Conservation (phyloP, 2,113 vertebrate species). For the Dascyllus trimaculatus region DNA sequence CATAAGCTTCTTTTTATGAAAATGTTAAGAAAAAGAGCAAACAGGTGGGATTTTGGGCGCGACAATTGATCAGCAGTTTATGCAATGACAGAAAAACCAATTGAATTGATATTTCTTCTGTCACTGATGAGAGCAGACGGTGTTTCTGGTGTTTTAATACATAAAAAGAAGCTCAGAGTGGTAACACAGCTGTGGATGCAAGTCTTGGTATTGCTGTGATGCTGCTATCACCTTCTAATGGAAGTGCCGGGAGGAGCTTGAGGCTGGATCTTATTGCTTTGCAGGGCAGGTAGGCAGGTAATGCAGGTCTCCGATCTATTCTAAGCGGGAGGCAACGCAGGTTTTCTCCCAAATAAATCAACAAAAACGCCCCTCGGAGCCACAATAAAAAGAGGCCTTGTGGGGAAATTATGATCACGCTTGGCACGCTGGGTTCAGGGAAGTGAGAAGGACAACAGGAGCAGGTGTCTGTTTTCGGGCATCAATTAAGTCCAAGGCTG, state of each 20-base stretch:
- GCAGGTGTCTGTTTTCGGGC: constrained; percentile 41
- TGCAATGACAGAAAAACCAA: not conserved
- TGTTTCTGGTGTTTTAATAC: too few species aligned
- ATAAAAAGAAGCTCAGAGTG: too few species aligned
- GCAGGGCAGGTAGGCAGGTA: constrained; percentile 27
- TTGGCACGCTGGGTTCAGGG: constrained; percentile 60
- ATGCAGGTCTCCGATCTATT: too few species aligned
- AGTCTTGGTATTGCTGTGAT: constrained; percentile 45
- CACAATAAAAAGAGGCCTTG: not conserved
- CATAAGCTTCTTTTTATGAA: too few species aligned
- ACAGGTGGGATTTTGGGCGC: not conserved
- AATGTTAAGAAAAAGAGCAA: too few species aligned
- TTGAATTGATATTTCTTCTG: not conserved
- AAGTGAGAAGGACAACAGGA: constrained; percentile 7
- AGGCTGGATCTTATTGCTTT: constrained; percentile 69
- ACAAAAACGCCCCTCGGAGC: constrained; percentile 10
- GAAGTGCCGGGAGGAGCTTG: constrained; percentile 3
- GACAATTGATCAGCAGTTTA: too few species aligned
- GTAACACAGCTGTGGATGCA: not conserved
- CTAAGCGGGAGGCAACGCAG: not conserved
- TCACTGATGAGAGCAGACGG: not conserved
- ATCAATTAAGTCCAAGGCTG: constrained; percentile 42
- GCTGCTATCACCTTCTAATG: too few species aligned
- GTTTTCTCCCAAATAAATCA: constrained; percentile 30
- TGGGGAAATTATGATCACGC: constrained; percentile 15